Evolutionary conservation across 1,140 invertebrate species (phyloP).

Genomic region (Drosophila miranda): DNA sequence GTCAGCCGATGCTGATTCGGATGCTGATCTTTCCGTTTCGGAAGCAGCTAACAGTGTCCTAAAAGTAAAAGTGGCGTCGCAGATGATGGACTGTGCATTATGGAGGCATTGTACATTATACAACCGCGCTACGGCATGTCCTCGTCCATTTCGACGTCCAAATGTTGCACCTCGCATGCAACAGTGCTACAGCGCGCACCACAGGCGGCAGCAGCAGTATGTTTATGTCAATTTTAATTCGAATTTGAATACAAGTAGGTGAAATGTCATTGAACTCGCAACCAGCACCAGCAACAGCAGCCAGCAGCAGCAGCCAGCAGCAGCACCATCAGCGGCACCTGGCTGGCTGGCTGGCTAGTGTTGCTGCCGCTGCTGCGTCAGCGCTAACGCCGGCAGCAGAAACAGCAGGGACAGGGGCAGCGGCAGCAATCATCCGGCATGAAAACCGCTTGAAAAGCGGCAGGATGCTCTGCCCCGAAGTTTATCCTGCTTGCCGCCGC

Average conservation of each 20-base stretch:
- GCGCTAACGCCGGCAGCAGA: neutral
- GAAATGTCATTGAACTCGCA: slow-evolving; percentile 79
- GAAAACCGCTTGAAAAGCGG: slow-evolving; percentile 2
- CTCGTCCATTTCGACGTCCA: too few relatives aligned
- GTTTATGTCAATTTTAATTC: slow-evolving; percentile 45
- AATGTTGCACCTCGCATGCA: too few relatives aligned
- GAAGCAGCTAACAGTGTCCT: slow-evolving; percentile 15
- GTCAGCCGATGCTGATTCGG: too few relatives aligned
- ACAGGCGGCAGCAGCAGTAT: slow-evolving; percentile 13
- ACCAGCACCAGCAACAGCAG: slow-evolving; percentile 24
- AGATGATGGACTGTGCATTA: too few relatives aligned
- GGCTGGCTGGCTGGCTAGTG: slow-evolving; percentile 4
- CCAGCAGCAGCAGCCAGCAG: slow-evolving; percentile 9
- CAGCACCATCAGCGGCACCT: slow-evolving; percentile 7
- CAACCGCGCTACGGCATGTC: too few relatives aligned
- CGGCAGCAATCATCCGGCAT: neutral
- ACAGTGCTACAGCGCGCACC: neutral
- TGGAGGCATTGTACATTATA: too few relatives aligned
- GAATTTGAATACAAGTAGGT: slow-evolving; percentile 74
- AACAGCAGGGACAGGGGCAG: neutral
- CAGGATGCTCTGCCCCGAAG: slow-evolving; percentile 17
- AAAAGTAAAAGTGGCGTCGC: slow-evolving; percentile 48
- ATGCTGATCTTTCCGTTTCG: too few relatives aligned
- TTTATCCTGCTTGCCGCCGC: slow-evolving; percentile 1
- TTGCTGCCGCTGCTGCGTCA: slow-evolving; percentile 1